Conservation (phyloP, 2,797 vertebrate genomes). For the Acropternis orthonyx region DNA sequence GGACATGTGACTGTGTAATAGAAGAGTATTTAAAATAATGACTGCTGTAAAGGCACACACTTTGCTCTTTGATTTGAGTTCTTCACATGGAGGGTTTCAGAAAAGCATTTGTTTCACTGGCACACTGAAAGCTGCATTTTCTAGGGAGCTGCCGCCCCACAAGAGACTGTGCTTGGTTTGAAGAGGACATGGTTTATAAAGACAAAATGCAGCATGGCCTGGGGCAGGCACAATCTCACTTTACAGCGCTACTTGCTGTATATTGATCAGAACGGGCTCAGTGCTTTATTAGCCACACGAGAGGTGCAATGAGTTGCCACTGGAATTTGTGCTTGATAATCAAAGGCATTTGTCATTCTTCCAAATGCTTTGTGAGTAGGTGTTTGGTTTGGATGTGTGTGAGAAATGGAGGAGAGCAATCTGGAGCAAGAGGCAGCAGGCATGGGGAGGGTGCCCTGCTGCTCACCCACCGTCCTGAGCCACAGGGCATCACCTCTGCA, state of each 20-base stretch:
- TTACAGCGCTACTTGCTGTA: background rate
- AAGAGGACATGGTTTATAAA: background rate
- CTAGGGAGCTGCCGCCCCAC: background rate
- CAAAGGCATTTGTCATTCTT: slow-evolving; percentile 10
- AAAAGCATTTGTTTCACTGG: background rate
- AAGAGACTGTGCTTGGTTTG: background rate
- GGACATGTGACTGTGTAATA: background rate
- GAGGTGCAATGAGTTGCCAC: background rate
- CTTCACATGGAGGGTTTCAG: background rate
- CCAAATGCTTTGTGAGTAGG: background rate
- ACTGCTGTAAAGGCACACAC: background rate
- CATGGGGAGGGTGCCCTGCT: background rate
- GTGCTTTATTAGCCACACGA: background rate
- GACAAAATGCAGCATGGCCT: background rate
- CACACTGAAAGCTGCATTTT: background rate
- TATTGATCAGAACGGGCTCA: background rate
- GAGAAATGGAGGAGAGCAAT: background rate
- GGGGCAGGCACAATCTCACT: background rate
- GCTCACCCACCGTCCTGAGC: background rate
- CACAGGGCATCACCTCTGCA: fast-evolving
- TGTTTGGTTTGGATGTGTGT: background rate
- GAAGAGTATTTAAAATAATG: background rate
- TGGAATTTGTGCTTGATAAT: background rate
- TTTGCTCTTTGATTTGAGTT: background rate
- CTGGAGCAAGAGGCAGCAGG: background rate